Percentiles rank a stretch among this genome's conserved stretches.
phyloP scores from a whole-genome alignment of 2,888 invertebrate species.

The Himalopsyche japonica region DNA sequence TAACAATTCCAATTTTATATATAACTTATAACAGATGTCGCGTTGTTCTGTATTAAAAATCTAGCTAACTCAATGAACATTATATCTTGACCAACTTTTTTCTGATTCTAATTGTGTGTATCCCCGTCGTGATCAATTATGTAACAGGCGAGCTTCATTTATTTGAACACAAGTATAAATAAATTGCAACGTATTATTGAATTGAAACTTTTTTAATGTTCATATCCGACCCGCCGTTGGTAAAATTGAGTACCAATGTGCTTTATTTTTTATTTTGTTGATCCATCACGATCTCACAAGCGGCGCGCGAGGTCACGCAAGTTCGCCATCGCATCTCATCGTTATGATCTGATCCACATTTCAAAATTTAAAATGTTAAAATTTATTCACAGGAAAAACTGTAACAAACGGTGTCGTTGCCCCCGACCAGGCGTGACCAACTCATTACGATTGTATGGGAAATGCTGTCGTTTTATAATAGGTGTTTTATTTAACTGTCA shows the following conservation, averaged over 20 bases:
- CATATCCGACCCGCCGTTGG: neutral
- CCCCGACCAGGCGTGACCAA: neutral
- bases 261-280: neutral
- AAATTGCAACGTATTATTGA: too few relatives aligned
- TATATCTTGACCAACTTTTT: too few relatives aligned
- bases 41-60: too few relatives aligned
- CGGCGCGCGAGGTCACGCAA: neutral
- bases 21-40: too few relatives aligned
- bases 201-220: too few relatives aligned
- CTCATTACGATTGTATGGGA: neutral
- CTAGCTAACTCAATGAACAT: too few relatives aligned
- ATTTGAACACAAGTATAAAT: too few relatives aligned
- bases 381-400: conserved; percentile 1
- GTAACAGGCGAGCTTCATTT: too few relatives aligned
- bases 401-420: neutral
- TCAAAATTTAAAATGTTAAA: neutral
- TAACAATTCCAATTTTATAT: too few relatives aligned
- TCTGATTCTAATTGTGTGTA: too few relatives aligned
- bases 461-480: neutral
- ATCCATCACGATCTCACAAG: neutral
- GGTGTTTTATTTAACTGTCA: neutral
- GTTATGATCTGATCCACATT: neutral
- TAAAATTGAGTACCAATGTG: neutral
- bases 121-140: too few relatives aligned
- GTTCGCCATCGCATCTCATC: neutral